phyloP scores from a whole-genome alignment of 92 coral and sea anemone genomes.

The Zoanthus sociatus region DNA sequence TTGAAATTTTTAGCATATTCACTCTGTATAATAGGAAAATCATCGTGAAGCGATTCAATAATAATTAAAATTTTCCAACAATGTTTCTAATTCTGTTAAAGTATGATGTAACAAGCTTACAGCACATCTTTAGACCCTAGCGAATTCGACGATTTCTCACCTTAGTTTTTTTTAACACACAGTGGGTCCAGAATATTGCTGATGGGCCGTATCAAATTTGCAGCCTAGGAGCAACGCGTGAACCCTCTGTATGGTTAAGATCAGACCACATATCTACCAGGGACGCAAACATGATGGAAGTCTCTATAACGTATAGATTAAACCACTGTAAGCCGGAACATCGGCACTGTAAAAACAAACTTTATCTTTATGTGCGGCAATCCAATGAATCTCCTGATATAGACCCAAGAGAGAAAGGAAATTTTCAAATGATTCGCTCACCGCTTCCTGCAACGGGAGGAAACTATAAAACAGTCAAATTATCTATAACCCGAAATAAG shows the following conservation, averaged over 20 bases:
- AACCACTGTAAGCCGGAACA: not conserved
- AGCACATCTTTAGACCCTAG: not conserved
- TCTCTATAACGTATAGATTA: conserved; percentile 5
- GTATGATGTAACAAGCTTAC: too few species aligned
- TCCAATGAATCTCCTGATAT: not conserved
- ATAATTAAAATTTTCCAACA: too few species aligned
- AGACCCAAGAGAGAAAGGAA: not conserved
- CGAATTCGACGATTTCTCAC: not conserved
- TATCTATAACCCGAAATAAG: not conserved
- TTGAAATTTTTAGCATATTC: too few species aligned
- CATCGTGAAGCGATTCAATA: too few species aligned
- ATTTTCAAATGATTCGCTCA: not conserved
- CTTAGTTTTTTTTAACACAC: not conserved
- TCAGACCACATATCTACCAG: not conserved
- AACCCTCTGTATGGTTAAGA: conserved; percentile 16
- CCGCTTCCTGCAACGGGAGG: not conserved
- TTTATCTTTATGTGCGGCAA: not conserved
- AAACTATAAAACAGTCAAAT: not conserved
- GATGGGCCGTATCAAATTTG: not conserved
- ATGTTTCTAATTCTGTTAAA: too few species aligned
- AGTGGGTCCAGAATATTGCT: not conserved
- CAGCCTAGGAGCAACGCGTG: not conserved
- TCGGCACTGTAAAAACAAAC: conserved; percentile 9
- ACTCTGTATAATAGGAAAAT: too few species aligned
- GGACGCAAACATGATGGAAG: conserved; percentile 23